A percentile compares a stretch with the other conserved stretches of the same genome.
phyloP scores from a whole-genome alignment of 1,140 invertebrate genomes.

The Thrips palmi region DNA sequence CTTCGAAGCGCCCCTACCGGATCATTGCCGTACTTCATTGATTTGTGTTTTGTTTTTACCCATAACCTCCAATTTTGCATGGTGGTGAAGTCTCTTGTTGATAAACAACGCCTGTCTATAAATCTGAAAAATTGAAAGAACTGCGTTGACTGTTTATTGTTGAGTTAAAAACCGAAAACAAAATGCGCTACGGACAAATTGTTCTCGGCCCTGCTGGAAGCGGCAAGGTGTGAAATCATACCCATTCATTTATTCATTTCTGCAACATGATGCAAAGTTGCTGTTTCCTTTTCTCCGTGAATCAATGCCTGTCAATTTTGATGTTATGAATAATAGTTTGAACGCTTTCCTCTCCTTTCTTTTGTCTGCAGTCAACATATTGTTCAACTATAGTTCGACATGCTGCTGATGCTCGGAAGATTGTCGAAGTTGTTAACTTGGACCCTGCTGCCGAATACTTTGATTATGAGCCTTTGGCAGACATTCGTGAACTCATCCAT shows the following conservation, averaged over 20 bases:
- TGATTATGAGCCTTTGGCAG: slow-evolving; percentile 69
- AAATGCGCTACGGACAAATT: slow-evolving; percentile 82
- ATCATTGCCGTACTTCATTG: too few relatives aligned
- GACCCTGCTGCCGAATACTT: slow-evolving; percentile 96
- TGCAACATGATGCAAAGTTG: slow-evolving; percentile 7
- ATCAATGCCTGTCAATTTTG: slow-evolving; percentile 7
- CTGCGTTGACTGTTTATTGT: too few relatives aligned
- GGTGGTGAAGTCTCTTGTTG: too few relatives aligned
- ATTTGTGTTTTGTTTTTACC: too few relatives aligned
- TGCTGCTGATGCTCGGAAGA: slow-evolving; percentile 49
- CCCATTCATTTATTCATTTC: neutral
- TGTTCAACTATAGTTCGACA: slow-evolving; percentile 78
- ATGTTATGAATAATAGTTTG: slow-evolving; percentile 9
- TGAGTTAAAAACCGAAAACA: too few relatives aligned
- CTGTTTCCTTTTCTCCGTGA: slow-evolving; percentile 7
- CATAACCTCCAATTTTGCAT: too few relatives aligned
- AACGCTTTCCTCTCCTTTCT: slow-evolving; percentile 10
- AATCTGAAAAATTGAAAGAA: too few relatives aligned
- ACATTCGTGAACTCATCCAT: slow-evolving; percentile 86
- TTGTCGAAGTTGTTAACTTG: slow-evolving; percentile 80
- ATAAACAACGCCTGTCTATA: too few relatives aligned
- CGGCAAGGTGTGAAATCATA: slow-evolving; percentile 52
- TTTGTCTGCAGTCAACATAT: slow-evolving; percentile 84
- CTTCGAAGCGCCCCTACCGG: too few relatives aligned
- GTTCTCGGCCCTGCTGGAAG: slow-evolving; percentile 90